Evolutionary conservation across 2,888 invertebrate species (phyloP).

Genomic region (Spatulosminthurus flaviceps): DNA sequence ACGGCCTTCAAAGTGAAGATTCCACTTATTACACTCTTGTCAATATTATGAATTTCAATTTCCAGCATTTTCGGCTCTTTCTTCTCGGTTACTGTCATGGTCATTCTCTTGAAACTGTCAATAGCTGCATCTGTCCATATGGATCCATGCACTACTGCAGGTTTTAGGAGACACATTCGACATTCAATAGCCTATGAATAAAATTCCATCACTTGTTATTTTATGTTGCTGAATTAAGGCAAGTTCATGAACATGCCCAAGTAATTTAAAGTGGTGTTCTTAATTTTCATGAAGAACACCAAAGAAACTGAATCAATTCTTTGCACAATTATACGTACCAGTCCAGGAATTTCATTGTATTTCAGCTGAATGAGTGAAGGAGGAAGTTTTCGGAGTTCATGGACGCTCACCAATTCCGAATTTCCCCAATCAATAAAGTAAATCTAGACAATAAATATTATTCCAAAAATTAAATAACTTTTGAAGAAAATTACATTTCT

Average conservation of each 20-base stretch:
- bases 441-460: slow-evolving; percentile 69
- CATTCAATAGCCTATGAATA: slow-evolving; percentile 58
- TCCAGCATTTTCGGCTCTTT: neutral
- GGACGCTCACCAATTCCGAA: slow-evolving; percentile 64
- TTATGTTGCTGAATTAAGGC: neutral
- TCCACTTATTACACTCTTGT: slow-evolving; percentile 77
- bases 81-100: no score
- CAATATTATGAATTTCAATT: slow-evolving; percentile 80
- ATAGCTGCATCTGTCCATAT: slow-evolving; percentile 56
- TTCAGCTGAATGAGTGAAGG: neutral
- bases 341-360: neutral
- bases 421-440: slow-evolving; percentile 85
- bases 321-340: no score
- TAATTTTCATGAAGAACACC: no score
- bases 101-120: slow-evolving; percentile 49
- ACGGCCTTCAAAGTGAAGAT: slow-evolving; percentile 68
- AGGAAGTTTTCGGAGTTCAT: slow-evolving; percentile 37
- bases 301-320: no score
- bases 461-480: neutral
- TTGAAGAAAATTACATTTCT: neutral
- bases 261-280: no score
- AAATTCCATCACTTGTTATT: neutral
- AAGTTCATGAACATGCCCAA: no score
- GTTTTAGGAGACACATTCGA: slow-evolving; percentile 55
- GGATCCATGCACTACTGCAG: slow-evolving; percentile 56